Evolutionary conservation across 2,888 invertebrate species (phyloP), one percentile per base, ranked within the genome.

Genomic region (Agriopis marginaria): DNA sequence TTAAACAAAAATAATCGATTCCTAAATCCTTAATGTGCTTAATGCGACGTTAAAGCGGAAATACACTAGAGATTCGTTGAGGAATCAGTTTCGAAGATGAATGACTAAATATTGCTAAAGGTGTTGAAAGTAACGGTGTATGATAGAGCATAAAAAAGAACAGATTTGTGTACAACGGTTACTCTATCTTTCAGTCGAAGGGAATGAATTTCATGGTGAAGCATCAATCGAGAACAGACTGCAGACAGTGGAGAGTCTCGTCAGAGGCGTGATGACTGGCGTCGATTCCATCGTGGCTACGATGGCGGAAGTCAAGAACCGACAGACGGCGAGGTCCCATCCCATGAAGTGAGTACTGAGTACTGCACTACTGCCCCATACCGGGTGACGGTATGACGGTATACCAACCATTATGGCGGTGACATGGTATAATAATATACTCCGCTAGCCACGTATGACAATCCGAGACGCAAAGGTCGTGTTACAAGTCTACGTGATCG

Each of bases 271-370:
- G 12, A 77, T 87, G 75, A 59, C 78, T 1, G 90, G 88, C 2
- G 89, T 93, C 9, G 91, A 93, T 0, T 84, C 88, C 3, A 89
- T 93, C 23, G 85, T 89, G 3, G 17, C 85, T 6, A 88, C 88
- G n/a, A 91, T 93, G 68, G 79, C 90, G 0, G 92, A 92, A 73
- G 93, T 93, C 45, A 92, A 92, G 77, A 88, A 79, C 71, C 82
- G 92, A 10, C 91, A 92, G 70, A 78, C 79, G 23, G 39, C 76
- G 3, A 85, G 83, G 71, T 76, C 79, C 8, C 77, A 71, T 51
- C 9, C 53, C 8, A 0, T 72, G 23, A 90, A 85, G 90, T 90
- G 75, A 80, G 85, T 82, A 32, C 9, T 50, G 47, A 23, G 0
- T 53, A 23, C 17, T 23, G 17, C 17, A 23, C 17, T 23, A 23